Evolutionary conservation across 1,140 invertebrate genomes (phyloP).

Genomic region (Coelopa frigida): DNA sequence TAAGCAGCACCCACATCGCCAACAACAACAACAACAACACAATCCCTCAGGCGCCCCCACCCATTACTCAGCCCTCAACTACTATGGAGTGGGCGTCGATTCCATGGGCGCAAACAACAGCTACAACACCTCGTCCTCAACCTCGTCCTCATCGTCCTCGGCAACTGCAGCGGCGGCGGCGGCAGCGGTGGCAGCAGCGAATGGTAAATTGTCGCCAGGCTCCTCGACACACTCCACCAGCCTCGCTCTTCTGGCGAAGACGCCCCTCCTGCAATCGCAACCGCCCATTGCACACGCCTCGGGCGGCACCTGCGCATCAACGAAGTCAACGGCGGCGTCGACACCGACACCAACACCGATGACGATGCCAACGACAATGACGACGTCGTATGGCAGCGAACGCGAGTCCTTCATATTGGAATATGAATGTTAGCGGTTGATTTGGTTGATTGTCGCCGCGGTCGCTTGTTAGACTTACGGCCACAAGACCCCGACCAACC

Average conservation of each 20-base stretch:
- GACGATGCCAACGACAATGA: constrained; percentile 3
- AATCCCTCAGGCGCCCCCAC: constrained; percentile 5
- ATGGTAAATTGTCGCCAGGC: too few species aligned
- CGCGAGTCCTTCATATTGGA: constrained; percentile 31
- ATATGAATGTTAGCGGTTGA: constrained; percentile 39
- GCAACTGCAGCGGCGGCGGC: neutral
- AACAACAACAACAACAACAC: constrained; percentile 15
- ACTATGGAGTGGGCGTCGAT: constrained; percentile 24
- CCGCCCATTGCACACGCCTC: too few species aligned
- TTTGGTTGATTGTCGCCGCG: too few species aligned
- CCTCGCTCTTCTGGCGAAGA: too few species aligned
- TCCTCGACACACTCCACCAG: too few species aligned
- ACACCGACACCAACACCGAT: constrained; percentile 11
- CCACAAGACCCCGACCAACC: too few species aligned
- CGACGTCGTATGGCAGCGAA: constrained; percentile 9
- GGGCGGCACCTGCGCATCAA: neutral
- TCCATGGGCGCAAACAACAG: constrained; percentile 1
- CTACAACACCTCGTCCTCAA: constrained; percentile 5
- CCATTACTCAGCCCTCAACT: constrained; percentile 33
- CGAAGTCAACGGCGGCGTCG: constrained; percentile 1
- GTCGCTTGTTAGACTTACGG: too few species aligned
- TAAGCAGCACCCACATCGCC: neutral
- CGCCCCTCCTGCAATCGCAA: too few species aligned
- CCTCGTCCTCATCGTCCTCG: neutral
- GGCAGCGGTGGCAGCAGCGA: neutral